Conservation (phyloP, 2,797 vertebrate genomes). For the Salmo trutta region DNA sequence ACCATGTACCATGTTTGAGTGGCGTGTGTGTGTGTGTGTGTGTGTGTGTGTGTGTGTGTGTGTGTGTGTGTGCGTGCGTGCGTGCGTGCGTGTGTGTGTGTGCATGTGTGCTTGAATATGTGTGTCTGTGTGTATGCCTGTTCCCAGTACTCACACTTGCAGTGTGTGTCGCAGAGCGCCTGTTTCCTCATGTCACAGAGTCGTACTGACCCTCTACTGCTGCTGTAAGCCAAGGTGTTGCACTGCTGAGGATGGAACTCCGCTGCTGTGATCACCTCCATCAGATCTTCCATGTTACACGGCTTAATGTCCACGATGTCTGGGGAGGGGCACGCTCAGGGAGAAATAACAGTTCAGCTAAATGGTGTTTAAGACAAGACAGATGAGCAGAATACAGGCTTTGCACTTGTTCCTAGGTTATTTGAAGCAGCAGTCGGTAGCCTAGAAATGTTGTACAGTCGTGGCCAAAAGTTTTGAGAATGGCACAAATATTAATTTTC, state of each 20-base stretch:
- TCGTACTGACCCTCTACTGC: conserved; percentile 98
- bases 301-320: conserved; percentile 99
- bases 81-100: not conserved
- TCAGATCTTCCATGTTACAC: conserved; percentile 98
- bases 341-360: conserved; percentile 30
- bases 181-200: conserved; percentile 96
- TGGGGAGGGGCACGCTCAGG: conserved; percentile 78
- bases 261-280: conserved; percentile 94
- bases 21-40: not conserved
- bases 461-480: no score
- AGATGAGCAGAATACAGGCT: no score
- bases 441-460: not conserved
- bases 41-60: no score
- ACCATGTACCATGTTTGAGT: not conserved
- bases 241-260: conserved; percentile 98
- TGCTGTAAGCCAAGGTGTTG: conserved; percentile 98
- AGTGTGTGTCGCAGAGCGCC: conserved; percentile 91
- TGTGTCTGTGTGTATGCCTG: not conserved
- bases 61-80: not conserved
- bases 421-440: no score
- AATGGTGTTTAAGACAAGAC: not conserved
- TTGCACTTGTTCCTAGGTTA: no score
- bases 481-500: no score
- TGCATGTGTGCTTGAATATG: not conserved
- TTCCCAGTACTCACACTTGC: conserved; percentile 86